Evolutionary conservation across 2,113 vertebrate species (phyloP), one percentile per base, ranked within the genome.

Genomic region (Procavia capensis): DNA sequence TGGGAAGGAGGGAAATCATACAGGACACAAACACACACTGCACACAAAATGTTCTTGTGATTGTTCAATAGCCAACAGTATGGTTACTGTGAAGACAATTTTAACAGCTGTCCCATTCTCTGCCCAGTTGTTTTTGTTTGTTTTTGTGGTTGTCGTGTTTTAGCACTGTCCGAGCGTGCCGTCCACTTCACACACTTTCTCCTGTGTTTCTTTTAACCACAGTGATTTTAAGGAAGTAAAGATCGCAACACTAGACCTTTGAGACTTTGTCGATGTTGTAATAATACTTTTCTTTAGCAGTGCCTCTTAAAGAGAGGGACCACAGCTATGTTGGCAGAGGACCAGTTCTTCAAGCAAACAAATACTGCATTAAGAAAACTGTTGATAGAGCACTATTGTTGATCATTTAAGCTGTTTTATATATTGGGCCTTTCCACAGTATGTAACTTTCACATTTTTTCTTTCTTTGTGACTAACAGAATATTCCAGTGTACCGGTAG

Each of bases 381-480:
- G 3, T n/a, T 27, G 27, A n/a, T 54, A 29, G 24, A 81, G 34
- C 13, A 27, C 13, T 61, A 4, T 6, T 74, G n/a, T 64, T 85
- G 47, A 68, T 82, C 57, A 72, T 79, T 79, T 74, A 80, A 76
- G 50, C 57, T 57, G 17, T 16, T 50, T 85, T 20, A 7, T 83
- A 36, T 70, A 22, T 70, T 96, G 41, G 14, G 41, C 90, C 85
- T 78, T 39, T 5, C 39, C 47, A 11, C 2, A 25, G n/a, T 47
- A 22, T 85, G 22, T 85, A 93, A 81, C 68, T 90, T 87, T 74
- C 20, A 64, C 13, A 34, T 63, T 70, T 89, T 75, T 43, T 76
- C 61, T 87, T 41, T 9, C 90, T 88, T 78, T 90, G 45, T 85
- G 87, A 27, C 85, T 75, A 76, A 9, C 4, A 98, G 98, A 74